Evolutionary conservation across 2,888 invertebrate species (phyloP), one percentile per base, ranked within the genome.

Genomic region (Polylopha cassiicola): DNA sequence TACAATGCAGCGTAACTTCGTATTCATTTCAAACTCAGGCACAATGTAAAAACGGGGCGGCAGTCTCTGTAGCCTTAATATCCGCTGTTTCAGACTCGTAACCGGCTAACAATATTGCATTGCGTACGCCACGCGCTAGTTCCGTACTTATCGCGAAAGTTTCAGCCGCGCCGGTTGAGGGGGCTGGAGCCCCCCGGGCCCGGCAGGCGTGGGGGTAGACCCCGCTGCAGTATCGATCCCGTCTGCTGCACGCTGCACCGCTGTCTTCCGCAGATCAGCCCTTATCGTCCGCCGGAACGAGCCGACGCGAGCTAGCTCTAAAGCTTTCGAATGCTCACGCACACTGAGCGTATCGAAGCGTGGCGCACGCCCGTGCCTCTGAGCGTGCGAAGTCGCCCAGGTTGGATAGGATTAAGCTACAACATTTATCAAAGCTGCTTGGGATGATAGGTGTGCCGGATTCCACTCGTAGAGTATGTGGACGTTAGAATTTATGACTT

Each of bases 61-160:
- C 63, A 58, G 70, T 73, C 66, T 63, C 67, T 73, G 73, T 75
- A 73, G 79, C 77, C 79, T 80, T 84, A 81, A 82, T 82, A 81
- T 81, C 82, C 80, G 81, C 75, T 74, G 80, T 80, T 81, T 73
- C 75, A 80, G 74, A 71, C 80, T 81, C 78, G 76, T 76, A 81
- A 79, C 79, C 73, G 73, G 78, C 79, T 81, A 82, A 84, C 84
- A 82, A 82, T 85, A 84, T 85, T 84, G 84, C 80, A 73, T 80
- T 84, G 84, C 84, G 84, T 85, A 81, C 79, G 69, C 73, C 73
- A 81, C 84, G 81, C 84, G 84, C 76, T 84, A 81, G 81, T 82
- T 82, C 74, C 71, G 77, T 80, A 85, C 82, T 84, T 84, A 82
- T 82, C 82, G 79, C 77, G 72, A 82, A 85, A 85, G 72, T 85